Evolutionary conservation across 2,113 vertebrate species (phyloP).

Genomic region (Hyaena hyaena): DNA sequence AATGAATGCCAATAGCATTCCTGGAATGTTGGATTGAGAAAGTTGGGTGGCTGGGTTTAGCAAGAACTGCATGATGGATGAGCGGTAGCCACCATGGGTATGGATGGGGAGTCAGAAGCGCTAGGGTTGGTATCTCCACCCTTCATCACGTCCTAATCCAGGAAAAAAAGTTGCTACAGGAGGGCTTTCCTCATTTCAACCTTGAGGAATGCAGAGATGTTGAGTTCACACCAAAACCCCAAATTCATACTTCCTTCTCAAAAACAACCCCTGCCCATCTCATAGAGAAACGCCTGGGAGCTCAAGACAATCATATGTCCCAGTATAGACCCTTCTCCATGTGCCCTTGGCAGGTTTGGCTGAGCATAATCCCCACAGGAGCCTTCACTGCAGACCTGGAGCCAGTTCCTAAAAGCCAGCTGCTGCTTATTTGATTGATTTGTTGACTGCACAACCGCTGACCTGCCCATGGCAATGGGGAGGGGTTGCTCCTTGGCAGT

Average conservation of each 20-base stretch:
- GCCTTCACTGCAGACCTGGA: neutral
- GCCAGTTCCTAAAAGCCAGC: neutral
- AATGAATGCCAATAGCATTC: neutral
- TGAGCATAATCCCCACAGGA: neutral
- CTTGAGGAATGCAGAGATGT: neutral
- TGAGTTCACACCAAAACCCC: neutral
- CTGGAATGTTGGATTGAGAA: neutral
- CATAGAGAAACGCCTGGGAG: neutral
- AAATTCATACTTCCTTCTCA: neutral
- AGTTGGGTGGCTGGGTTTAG: neutral
- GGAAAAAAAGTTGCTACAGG: neutral
- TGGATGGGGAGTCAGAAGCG: neutral
- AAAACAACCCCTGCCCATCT: neutral
- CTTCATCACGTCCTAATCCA: neutral
- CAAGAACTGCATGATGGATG: neutral
- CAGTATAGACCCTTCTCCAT: neutral
- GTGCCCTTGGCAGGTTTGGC: neutral
- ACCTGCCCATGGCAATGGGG: neutral
- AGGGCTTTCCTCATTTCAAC: neutral
- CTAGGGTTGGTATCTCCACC: neutral
- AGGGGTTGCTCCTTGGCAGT: neutral
- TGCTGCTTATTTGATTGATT: neutral
- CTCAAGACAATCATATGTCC: neutral
- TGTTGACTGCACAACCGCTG: neutral
- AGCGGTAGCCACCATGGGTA: rapidly evolving